Evolutionary conservation across 2,113 vertebrate genomes (phyloP).

Genomic region (Tupaia chinensis): DNA sequence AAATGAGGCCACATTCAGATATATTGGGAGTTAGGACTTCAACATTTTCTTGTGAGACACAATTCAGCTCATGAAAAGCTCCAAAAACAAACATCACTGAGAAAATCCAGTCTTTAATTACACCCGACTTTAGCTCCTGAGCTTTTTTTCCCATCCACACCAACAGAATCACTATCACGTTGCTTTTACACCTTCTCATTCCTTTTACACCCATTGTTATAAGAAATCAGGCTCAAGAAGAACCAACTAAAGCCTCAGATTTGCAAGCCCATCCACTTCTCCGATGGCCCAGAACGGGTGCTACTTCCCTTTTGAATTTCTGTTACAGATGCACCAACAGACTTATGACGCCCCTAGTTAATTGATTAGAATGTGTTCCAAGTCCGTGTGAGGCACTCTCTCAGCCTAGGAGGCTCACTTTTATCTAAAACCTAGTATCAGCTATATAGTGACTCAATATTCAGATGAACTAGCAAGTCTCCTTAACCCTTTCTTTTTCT

Average conservation of each 20-base stretch:
- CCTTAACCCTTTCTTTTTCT: constrained; percentile 7
- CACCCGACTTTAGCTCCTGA: neutral
- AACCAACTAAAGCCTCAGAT: constrained; percentile 29
- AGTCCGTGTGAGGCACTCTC: neutral
- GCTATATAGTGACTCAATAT: neutral
- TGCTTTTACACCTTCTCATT: neutral
- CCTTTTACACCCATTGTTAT: neutral
- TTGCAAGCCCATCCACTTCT: neutral
- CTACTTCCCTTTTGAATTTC: neutral
- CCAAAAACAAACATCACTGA: neutral
- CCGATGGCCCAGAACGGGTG: neutral
- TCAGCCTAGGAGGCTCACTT: neutral
- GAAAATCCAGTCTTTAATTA: neutral
- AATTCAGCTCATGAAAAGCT: neutral
- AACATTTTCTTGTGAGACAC: neutral
- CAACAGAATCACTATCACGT: neutral
- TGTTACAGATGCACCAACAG: neutral
- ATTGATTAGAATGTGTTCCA: neutral
- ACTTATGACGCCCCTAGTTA: neutral
- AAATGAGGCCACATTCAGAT: neutral
- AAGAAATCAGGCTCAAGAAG: neutral
- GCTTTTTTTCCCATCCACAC: neutral
- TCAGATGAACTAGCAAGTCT: neutral
- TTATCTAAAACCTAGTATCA: neutral
- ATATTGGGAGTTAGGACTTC: neutral